These are phyloP conservation scores for Nanger granti DNA, from an alignment of 2,113 vertebrate genomes.

Conservation along the genomic window DNA sequence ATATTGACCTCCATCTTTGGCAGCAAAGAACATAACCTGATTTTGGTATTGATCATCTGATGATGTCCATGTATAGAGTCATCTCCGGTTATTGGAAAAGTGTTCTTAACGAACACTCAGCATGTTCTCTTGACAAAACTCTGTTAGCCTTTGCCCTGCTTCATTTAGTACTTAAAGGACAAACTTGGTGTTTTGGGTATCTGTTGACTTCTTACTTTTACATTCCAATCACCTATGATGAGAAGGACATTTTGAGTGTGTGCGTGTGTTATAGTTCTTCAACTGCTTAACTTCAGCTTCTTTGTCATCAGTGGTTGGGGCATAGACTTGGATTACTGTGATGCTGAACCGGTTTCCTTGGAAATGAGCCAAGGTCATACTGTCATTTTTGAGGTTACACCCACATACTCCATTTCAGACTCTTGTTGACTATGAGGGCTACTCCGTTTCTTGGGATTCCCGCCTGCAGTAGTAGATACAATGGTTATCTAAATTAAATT, in stretches of 20 bases:
- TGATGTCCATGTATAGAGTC: not conserved
- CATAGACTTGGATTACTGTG: not conserved
- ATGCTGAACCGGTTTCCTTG: not conserved
- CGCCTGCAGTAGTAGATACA: not conserved
- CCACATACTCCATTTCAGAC: not conserved
- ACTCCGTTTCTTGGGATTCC: not conserved
- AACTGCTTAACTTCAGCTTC: not conserved
- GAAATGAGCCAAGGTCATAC: not conserved
- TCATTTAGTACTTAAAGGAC: not conserved
- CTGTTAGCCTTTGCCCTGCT: not conserved
- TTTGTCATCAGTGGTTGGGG: not conserved
- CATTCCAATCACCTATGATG: not conserved
- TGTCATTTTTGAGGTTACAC: not conserved
- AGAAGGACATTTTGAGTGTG: not conserved
- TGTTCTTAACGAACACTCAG: not conserved
- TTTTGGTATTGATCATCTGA: not conserved
- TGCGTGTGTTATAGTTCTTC: not conserved
- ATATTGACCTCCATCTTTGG: not conserved
- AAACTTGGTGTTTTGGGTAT: not conserved
- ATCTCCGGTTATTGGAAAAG: not conserved
- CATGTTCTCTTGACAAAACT: not conserved
- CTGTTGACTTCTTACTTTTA: not conserved
- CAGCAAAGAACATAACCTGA: not conserved
- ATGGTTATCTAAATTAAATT: not conserved
- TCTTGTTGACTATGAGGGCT: not conserved